Base-by-base conservation (phyloP, 2,888 invertebrate genomes). In the Tipula lateralis region DNA sequence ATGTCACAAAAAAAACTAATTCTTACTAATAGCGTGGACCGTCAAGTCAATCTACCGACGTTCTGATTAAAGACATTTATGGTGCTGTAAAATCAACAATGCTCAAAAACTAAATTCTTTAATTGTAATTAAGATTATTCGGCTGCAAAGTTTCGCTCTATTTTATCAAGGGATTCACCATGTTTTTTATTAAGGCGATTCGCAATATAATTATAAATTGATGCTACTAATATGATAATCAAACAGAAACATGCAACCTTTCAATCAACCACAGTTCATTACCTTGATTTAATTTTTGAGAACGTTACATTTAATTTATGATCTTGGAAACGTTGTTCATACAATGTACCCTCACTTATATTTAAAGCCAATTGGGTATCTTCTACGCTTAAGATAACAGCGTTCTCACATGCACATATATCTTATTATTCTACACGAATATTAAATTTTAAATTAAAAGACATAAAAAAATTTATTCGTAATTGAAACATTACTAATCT, bases 401-500 rank as follows among this genome's bases (percentile, higher is more conserved):
- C 66, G 66, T 66, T 66, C 24, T 66, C 19, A 66, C 66, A 66
- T 24, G 66, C 66, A 66, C 66, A 66, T 24, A 66, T 66, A 66
- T n/a, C n/a, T n/a, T n/a, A 66, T 12, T 66, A 66, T 66, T 24
- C 66, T 24, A 66, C 66, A 66, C 19, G 66, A 66, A 66, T 66
- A 66, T 66, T 66, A 24, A 66, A 66, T 66, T 66, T n/a, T 9
- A 66, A 66, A 66, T 66, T 66, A 66, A 44, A 44, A 66, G 7
- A 66, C 2, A 24, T 9, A 66, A 66, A 66, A 66, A 66, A 66
- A 66, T 19, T 66, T 9, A 16, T 50, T 66, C 66, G 66, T 66
- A 66, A 66, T 66, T 66, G 66, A 66, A 66, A 66, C 66, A 66
- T 66, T 66, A 66, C 66, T 66, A 66, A 66, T 66, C 66, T 66